These are phyloP conservation scores for Pararge aegeria DNA, from an alignment of 1,140 invertebrate species.

Conservation along the genomic window DNA sequence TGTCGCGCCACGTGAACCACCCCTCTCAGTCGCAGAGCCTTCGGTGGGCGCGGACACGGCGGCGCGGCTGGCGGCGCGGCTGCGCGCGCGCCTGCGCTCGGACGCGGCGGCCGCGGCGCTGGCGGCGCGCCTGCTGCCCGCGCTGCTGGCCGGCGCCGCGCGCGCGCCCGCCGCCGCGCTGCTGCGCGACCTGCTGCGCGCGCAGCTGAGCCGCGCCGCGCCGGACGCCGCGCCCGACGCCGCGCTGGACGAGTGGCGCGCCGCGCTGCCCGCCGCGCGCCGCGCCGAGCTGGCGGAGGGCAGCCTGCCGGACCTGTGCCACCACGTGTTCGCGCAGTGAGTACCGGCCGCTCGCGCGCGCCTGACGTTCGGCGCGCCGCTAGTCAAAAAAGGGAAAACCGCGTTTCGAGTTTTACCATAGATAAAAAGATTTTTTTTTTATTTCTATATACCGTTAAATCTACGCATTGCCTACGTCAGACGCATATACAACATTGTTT, in stretches of 20 bases:
- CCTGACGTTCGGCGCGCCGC: too few relatives aligned
- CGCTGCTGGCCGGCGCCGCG: not conserved
- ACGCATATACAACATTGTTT: too few relatives aligned
- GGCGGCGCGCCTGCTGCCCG: constrained; percentile 17
- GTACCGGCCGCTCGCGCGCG: not conserved
- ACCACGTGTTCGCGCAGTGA: not conserved
- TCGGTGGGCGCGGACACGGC: constrained; percentile 25
- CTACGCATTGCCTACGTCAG: too few relatives aligned
- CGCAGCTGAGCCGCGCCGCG: not conserved
- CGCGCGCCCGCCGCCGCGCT: not conserved
- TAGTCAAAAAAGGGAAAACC: too few relatives aligned
- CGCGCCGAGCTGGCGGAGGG: not conserved
- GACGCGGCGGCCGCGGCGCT: constrained; percentile 14
- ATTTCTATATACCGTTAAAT: too few relatives aligned
- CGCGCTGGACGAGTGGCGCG: constrained; percentile 6
- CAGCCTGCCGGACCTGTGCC: not conserved
- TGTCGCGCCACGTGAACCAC: too few relatives aligned
- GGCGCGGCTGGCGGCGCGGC: not conserved
- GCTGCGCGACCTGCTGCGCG: not conserved
- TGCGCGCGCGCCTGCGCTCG: not conserved
- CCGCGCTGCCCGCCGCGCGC: not conserved
- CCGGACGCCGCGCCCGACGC: not conserved
- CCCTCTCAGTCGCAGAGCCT: not conserved
- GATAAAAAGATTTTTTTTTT: too few relatives aligned
- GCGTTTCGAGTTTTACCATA: too few relatives aligned